Evolutionary conservation across 2,797 vertebrate genomes (phyloP).

Genomic region (Tapirus indicus): DNA sequence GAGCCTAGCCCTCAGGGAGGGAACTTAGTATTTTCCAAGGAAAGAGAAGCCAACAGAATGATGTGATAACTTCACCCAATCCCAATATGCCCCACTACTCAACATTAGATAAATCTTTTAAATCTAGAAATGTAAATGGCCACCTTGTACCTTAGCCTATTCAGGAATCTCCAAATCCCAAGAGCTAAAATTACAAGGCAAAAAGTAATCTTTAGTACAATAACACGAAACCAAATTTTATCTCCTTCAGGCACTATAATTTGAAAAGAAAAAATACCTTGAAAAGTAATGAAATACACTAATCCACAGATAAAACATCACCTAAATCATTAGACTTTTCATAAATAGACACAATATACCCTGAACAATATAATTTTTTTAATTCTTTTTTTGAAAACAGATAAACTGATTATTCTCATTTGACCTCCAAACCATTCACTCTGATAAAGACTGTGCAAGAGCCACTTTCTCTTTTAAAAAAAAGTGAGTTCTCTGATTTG

Average conservation of each 20-base stretch:
- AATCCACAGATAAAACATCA: background rate
- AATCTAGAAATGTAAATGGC: background rate
- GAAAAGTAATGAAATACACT: constrained; percentile 30
- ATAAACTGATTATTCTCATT: background rate
- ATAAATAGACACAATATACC: background rate
- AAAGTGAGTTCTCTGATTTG: background rate
- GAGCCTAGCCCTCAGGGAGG: background rate
- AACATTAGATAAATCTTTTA: background rate
- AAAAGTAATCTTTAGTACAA: constrained; percentile 5
- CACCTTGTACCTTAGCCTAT: background rate
- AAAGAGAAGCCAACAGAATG: background rate
- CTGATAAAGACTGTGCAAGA: background rate
- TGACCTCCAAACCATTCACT: background rate
- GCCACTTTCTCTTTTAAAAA: background rate
- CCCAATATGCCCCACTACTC: background rate
- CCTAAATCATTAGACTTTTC: background rate
- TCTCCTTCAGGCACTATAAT: background rate
- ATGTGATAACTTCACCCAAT: background rate
- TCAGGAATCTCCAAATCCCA: constrained; percentile 6
- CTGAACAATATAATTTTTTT: background rate
- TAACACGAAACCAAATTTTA: constrained; percentile 22
- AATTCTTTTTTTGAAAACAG: constrained; percentile 41
- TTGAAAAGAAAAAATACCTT: constrained; percentile 15
- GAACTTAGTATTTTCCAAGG: constrained; percentile 19
- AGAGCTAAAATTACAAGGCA: background rate